Evolutionary conservation across 2,888 invertebrate species (phyloP).

Genomic region (Erynnis tages): DNA sequence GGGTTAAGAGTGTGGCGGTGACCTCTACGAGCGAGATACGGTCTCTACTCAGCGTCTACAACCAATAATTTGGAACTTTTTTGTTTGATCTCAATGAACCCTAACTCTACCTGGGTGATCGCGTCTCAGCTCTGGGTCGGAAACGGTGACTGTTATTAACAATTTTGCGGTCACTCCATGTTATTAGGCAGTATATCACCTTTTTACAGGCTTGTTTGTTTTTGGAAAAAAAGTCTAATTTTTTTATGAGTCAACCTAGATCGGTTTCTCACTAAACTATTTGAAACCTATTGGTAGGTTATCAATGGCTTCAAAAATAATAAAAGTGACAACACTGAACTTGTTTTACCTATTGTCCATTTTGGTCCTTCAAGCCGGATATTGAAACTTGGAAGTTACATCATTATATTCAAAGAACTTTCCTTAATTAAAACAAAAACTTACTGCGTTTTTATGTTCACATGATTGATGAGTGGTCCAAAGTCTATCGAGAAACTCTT

Average conservation of each 20-base stretch:
- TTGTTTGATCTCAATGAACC: neutral
- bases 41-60: neutral
- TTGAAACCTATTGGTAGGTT: too few relatives aligned
- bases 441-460: conserved; percentile 22
- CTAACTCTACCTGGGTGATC: conserved; percentile 36
- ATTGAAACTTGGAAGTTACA: conserved; percentile 16
- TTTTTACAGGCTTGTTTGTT: conserved; percentile 21
- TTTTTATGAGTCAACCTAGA: neutral
- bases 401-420: conserved; percentile 22
- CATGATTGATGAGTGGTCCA: conserved; percentile 32
- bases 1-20: too few relatives aligned
- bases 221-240: neutral
- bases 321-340: neutral
- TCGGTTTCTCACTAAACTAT: too few relatives aligned
- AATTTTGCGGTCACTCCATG: conserved; percentile 34
- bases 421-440: conserved; percentile 30
- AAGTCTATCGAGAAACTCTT: too few relatives aligned
- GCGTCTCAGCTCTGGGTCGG: conserved; percentile 29
- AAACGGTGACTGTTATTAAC: conserved; percentile 29
- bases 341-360: conserved; percentile 4
- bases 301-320: too few relatives aligned
- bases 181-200: conserved; percentile 30
- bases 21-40: neutral
- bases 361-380: conserved; percentile 22
- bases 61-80: too few relatives aligned